Percentiles rank a stretch among this genome's conserved stretches.
Conservation (phyloP, 2,113 vertebrate genomes). For the Hypomesus transpacificus region DNA sequence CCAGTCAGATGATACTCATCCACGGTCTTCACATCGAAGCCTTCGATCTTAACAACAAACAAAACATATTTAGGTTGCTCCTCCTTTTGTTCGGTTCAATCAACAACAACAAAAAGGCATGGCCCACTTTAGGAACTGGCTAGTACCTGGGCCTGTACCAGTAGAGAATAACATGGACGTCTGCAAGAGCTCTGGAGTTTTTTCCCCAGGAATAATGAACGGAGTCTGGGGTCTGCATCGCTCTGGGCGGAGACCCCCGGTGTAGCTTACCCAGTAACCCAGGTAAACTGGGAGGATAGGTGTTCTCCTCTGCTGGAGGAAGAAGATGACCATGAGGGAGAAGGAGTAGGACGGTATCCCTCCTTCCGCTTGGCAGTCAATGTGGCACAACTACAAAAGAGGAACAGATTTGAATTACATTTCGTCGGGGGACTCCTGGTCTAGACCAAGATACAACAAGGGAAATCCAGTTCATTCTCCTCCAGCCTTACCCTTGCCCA, state of each 20-base stretch:
- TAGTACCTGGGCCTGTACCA: no score
- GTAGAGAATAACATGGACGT: neutral
- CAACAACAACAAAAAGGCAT: neutral
- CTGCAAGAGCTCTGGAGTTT: constrained; percentile 8
- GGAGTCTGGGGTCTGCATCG: constrained; percentile 21
- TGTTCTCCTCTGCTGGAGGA: constrained; percentile 92
- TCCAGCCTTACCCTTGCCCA: constrained; percentile 88
- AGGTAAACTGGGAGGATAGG: constrained; percentile 91
- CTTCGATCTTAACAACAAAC: constrained; percentile 78
- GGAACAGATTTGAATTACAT: neutral
- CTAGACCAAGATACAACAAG: neutral
- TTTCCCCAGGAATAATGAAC: constrained; percentile 46
- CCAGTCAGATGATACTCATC: constrained; percentile 93
- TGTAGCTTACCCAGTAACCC: constrained; percentile 83
- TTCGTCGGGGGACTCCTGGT: no score
- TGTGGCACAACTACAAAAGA: constrained; percentile 84
- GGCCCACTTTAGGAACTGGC: neutral
- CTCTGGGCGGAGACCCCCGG: constrained; percentile 12
- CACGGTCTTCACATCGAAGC: constrained; percentile 87
- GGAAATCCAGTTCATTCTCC: neutral
- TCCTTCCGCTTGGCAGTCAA: constrained; percentile 95
- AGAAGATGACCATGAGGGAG: constrained; percentile 98
- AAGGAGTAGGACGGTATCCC: constrained; percentile 97
- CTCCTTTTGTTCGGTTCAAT: neutral
- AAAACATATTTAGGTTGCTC: neutral